Evolutionary conservation across 1,140 invertebrate genomes (phyloP), one percentile per base, ranked within the genome.

Genomic region (Eriosoma lanigerum): DNA sequence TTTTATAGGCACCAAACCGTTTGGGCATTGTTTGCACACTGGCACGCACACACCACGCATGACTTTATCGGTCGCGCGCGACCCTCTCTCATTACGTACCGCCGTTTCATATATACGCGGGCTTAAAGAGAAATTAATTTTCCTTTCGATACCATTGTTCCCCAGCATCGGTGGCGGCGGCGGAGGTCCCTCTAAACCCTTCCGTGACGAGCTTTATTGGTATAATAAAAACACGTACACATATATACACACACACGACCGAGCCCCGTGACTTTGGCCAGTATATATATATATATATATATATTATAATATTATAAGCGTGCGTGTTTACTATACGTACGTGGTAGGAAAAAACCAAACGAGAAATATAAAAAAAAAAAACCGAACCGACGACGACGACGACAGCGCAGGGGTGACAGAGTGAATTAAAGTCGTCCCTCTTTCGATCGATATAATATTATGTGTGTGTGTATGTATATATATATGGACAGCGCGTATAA

Each of bases 41-140:
- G 75, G 56, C 75, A 78, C 75, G 56, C 75, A 60, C 73, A 46
- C 44, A 10, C 73, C 68, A 50, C 75, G 38, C 56, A 62, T 78
- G 75, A 78, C 75, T 78, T 78, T 78, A 78, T 78, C 75, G 75
- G 75, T 44, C 29, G 54, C n/a, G 54, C n/a, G 19, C 75, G 54
- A 46, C 75, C 38, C 75, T 60, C 56, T 60, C 75, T 78, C 75
- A 78, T 78, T 78, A 78, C 56, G 73, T 56, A 8, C 73, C 73
- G 56, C 56, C 75, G 75, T 60, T 78, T 78, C 56, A 48, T 78
- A 48, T 78, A 62, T 60, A 26, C 5, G 48, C 1, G n/a, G 56
- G 75, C 75, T 78, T 78, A 78, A 78, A 78, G 75, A 78, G 75
- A 78, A 78, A 78, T 78, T 78, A 78, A 78, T 78, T 78, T 78